Base-by-base conservation (phyloP, 2,888 invertebrate genomes). In the Mythimna albipuncta region DNA sequence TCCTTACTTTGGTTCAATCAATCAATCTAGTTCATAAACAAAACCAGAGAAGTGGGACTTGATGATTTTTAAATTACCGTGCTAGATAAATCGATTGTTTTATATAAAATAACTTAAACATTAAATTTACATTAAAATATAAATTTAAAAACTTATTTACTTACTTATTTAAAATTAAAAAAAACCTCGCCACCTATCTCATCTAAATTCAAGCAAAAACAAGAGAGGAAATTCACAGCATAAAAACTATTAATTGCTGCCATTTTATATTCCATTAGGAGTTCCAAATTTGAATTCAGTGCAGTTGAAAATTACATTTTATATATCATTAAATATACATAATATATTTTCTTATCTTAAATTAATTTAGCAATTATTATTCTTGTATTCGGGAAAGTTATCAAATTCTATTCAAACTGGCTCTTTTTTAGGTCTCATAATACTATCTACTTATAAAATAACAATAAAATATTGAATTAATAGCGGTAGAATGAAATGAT, bases 201-300 rank as follows among this genome's bases (percentile, higher is more conserved):
- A 50, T 32, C 9, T 21, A 58, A 74, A 66, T 35, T 9, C 19
- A 65, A 63, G 62, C 21, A 64, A 59, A 68, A 72, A 62, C 32
- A 50, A 59, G 16, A 16, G 6, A 11, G 50, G 64, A 77, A 74
- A 71, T 52, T 55, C 62, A 35, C 44, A 61, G 21, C 21, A 44
- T 71, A 77, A 77, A 77, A 83, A 81, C 76, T 72, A 80, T 79
- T 79, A 80, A 87, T 85, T 74, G 73, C 79, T 78, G 64, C 77
- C 75, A 83, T 83, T 85, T 83, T 84, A 79, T 77, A 79, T 77
- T 52, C 66, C 75, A 9, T 41, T 41, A 72, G 74, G 77, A 84
- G 88, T 89, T 89, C 88, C 75, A 89, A 91, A 89, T 91, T 89
- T 75, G 87, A 90, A 91, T 89, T 78, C 75, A 83, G 84, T 82